phyloP scores from a whole-genome alignment of 2,113 vertebrate genomes.

The Chaetodon trifascialis region DNA sequence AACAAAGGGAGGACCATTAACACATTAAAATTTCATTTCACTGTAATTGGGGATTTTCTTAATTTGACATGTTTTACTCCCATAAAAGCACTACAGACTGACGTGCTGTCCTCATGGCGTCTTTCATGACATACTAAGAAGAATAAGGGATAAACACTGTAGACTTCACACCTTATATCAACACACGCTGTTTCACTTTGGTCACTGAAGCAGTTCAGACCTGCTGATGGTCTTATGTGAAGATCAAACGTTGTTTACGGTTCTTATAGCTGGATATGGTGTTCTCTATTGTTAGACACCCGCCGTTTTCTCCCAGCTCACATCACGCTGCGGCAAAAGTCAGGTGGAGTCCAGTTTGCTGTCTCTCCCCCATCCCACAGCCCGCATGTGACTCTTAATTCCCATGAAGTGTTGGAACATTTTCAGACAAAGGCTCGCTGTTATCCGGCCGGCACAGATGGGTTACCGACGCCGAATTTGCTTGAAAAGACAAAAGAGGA shows the following conservation, averaged over 20 bases:
- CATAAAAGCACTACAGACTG: neutral
- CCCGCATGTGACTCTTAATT: constrained; percentile 61
- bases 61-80: neutral
- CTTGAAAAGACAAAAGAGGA: constrained; percentile 77
- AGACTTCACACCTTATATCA: too few relatives aligned
- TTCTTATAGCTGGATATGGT: neutral
- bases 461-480: constrained; percentile 77
- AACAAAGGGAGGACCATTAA: neutral
- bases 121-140: neutral
- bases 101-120: neutral
- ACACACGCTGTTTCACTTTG: neutral
- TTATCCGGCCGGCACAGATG: constrained; percentile 80
- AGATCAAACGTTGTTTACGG: neutral
- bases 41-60: too few relatives aligned
- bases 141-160: neutral
- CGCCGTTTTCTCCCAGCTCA: neutral
- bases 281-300: neutral
- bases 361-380: constrained; percentile 10
- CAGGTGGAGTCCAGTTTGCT: constrained; percentile 1
- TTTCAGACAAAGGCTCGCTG: constrained; percentile 76
- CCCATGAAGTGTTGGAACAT: constrained; percentile 71
- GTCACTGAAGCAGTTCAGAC: neutral
- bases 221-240: neutral
- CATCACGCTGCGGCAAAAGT: constrained; percentile 28
- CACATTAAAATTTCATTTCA: neutral